Base-by-base conservation (phyloP, 2,113 vertebrate genomes). In the Oreochromis tanganicae region DNA sequence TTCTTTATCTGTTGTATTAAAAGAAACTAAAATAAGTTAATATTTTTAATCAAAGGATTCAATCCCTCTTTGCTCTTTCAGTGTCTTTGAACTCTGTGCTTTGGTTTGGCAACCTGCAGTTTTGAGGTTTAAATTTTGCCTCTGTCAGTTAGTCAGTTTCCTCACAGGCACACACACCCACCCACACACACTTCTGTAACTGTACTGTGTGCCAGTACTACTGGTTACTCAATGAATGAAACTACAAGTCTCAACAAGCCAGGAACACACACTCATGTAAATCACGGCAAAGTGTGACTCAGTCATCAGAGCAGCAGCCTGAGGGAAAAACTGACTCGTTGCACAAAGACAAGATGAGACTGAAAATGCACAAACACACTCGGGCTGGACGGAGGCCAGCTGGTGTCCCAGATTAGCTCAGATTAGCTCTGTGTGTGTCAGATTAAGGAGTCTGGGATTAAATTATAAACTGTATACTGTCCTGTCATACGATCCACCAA, bases 331-430 rank as follows among this genome's bases (percentile, higher is more conserved):
- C 19, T 55, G 63, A 5, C 2, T 17, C 3, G 5, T 21, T 55
- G 27, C 27, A 46, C 36, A 80, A 36, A 6, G 46, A 88, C 21
- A 5, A 83, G 21, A 9, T 41, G 59, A 73, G 24, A 79, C 54
- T 55, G 43, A 85, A 61, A 21, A 79, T 36, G 83, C 85, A 75
- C 11, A 78, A 21, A 71, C 3, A 82, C 85, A 71, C 46, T 84
- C 19, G 79, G 1, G 5, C 59, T 91, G 91, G 88, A 91, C 12
- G 3, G 16, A 16, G 10, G 89, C 90, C 91, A 93, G 81, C 83
- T 90, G 91, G 90, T 38, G 87, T 84, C 87, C 85, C 27, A 55
- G 92, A 94, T 95, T 93, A 95, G 85, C 73, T 9, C 81, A 41
- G 91, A 94, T 94, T 94, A 93, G 32, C 32, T 88, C 48, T 90